Percentiles rank a stretch among this genome's conserved stretches.
Evolutionary conservation across 2,113 vertebrate genomes (phyloP).

Genomic region (Fregetta grallaria): DNA sequence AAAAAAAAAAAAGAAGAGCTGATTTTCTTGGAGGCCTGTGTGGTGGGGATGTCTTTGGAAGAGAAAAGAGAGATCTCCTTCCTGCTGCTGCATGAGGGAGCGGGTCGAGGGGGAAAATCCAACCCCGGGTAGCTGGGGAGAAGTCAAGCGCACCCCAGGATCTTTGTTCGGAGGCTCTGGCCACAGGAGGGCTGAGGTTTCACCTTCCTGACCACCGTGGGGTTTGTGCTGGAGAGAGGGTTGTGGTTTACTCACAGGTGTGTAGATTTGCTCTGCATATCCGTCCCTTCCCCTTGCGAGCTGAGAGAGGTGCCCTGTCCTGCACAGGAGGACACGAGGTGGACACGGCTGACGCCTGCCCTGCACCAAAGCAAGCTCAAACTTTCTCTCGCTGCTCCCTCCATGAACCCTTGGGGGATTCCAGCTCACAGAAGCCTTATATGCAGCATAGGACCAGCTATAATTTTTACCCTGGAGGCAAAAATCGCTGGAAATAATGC

Average conservation of each 20-base stretch:
- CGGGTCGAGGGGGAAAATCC: neutral
- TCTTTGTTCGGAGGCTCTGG: neutral
- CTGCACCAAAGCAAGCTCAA: neutral
- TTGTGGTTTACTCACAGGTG: neutral
- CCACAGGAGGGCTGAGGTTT: neutral
- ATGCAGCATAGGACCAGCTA: neutral
- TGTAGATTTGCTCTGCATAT: fast-evolving
- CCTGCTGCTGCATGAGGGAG: neutral
- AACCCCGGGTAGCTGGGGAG: fast-evolving
- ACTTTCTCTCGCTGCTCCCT: neutral
- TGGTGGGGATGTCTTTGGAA: neutral
- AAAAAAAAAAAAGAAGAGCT: neutral
- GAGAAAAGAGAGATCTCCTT: neutral
- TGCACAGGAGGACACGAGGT: neutral
- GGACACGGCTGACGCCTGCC: neutral
- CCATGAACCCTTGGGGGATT: neutral
- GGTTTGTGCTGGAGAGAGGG: neutral
- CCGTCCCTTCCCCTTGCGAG: neutral
- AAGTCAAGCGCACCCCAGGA: neutral
- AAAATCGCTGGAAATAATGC: conserved; percentile 47
- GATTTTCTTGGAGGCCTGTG: neutral
- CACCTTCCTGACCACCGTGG: neutral
- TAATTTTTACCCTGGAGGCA: conserved; percentile 51
- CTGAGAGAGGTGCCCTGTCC: neutral
- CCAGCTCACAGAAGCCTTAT: neutral